These are phyloP conservation scores for Ptychadena robeensis DNA, from an alignment of 2,797 vertebrate species.

Conservation along the genomic window DNA sequence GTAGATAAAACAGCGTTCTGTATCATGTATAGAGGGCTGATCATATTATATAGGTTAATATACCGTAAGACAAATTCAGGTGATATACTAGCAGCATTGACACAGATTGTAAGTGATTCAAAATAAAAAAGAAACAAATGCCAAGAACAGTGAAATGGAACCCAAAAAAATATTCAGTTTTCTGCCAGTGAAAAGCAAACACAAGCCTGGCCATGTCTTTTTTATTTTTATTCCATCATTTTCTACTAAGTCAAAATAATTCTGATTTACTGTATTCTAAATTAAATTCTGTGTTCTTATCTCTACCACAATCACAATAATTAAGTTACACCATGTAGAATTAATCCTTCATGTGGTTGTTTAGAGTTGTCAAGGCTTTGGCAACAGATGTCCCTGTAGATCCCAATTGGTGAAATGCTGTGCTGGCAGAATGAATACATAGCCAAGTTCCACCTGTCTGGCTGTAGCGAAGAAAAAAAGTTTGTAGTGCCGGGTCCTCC, in stretches of 20 bases:
- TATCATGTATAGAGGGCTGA: too few relatives aligned
- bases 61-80: neutral
- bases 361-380: conserved; percentile 1
- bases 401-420: neutral
- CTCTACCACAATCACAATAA: neutral
- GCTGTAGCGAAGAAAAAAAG: too few relatives aligned
- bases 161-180: neutral
- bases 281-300: neutral
- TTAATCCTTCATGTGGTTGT: neutral
- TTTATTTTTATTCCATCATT: neutral
- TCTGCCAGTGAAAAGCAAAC: neutral
- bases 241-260: conserved; percentile 23
- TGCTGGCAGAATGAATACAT: neutral
- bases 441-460: neutral
- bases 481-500: too few relatives aligned
- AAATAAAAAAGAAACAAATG: neutral
- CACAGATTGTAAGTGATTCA: neutral
- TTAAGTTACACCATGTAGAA: conserved; percentile 7
- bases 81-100: neutral
- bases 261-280: neutral
- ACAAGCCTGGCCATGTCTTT: neutral
- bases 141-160: too few relatives aligned
- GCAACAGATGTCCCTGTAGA: neutral
- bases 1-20: too few relatives aligned
- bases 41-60: too few relatives aligned